Conservation (phyloP, 2,113 vertebrate genomes). For the Elachura formosa region DNA sequence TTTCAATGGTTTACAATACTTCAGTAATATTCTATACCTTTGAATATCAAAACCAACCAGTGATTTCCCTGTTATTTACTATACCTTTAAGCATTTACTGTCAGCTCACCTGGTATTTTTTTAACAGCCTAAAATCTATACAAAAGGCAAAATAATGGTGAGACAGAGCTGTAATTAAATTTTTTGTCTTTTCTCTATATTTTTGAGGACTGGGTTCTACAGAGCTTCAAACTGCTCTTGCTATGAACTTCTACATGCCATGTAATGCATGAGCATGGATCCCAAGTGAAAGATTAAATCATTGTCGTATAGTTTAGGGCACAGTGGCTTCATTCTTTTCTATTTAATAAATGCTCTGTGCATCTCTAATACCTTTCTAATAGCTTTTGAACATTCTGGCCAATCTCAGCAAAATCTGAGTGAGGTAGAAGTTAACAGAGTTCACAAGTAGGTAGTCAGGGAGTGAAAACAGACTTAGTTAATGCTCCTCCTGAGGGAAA, state of each 20-base stretch:
- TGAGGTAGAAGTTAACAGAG: neutral
- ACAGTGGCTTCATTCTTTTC: too few species aligned
- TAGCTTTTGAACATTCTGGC: neutral
- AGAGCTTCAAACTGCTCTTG: neutral
- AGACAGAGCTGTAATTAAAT: neutral
- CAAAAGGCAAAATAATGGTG: neutral
- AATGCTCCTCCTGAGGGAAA: neutral
- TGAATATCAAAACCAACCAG: neutral
- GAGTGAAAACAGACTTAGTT: neutral
- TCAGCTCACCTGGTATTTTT: neutral
- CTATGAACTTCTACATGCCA: neutral
- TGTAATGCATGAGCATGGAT: neutral
- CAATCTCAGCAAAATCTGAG: neutral
- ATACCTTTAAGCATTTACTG: neutral
- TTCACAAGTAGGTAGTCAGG: neutral
- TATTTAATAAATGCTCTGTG: too few species aligned
- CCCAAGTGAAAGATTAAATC: neutral
- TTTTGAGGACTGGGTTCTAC: neutral
- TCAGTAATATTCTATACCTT: neutral
- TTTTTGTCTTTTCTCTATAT: neutral
- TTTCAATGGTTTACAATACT: neutral
- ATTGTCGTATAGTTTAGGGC: too few species aligned
- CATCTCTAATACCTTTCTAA: neutral
- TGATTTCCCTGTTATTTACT: neutral
- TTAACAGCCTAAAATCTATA: neutral